Evolutionary conservation across 2,797 vertebrate genomes (phyloP), one percentile per base, ranked within the genome.

Genomic region (Australoheros facetus): DNA sequence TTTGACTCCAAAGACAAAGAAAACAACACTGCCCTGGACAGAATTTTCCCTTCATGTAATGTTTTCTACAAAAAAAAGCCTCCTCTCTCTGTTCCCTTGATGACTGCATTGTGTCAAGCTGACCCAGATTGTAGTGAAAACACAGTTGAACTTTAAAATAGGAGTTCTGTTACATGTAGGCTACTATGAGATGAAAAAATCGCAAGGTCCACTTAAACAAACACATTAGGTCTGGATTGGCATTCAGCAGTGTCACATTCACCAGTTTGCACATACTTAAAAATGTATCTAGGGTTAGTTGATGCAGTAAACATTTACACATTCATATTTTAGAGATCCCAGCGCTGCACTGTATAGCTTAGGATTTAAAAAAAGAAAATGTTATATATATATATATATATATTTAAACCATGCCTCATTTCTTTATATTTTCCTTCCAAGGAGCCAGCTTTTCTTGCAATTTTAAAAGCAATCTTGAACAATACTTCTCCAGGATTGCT

Each of bases 41-140:
- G 42, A 64, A 56, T 85, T 69, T 83, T 80, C 7, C 4, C 19
- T 79, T 73, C 7, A 48, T 56, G 9, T 78, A 74, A 73, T 42
- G 55, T 73, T 77, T 83, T 42, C 54, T 19, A 72, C 57, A 57
- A 72, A 37, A 57, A 56, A 34, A 34, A 34, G 32, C 51, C 21
- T 73, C 19, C 59, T 75, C 62, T 56, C 10, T 62, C 30, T 51
- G n/a, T 19, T 70, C 56, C 30, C 60, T 80, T 56, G 21, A 77
- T 51, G 10, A 77, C 73, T 72, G 64, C 53, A 59, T 85, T 86
- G 51, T 87, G 71, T 85, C 45, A 85, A 70, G 51, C 37, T 85
- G 77, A 76, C 84, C 83, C 26, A 56, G 78, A 84, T 81, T 82
- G n/a, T 26, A 42, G n/a, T 72, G 11, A 34, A 39, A 87, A 28